Conservation (phyloP, 64 coral and sea anemone species). For the Actinia equina region DNA sequence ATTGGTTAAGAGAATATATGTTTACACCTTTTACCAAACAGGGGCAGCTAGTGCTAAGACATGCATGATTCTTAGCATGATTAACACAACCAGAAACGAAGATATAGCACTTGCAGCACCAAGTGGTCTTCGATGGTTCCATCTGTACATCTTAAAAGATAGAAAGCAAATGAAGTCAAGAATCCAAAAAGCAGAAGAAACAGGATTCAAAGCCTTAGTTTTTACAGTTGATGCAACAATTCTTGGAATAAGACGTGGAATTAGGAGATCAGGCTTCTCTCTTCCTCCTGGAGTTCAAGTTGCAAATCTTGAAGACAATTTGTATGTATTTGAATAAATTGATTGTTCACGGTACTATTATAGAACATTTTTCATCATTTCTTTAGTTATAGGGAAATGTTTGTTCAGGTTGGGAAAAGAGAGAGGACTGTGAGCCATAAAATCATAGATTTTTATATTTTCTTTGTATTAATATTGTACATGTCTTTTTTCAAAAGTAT, state of each 20-base stretch:
- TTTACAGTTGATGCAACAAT: constrained; percentile 22
- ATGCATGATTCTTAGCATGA: background rate
- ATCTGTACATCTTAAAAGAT: constrained; percentile 18
- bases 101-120: constrained; percentile 16
- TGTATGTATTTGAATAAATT: background rate
- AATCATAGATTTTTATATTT: too few relatives aligned
- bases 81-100: background rate
- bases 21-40: background rate
- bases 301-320: background rate
- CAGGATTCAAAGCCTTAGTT: constrained; percentile 27
- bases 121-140: constrained; percentile 25
- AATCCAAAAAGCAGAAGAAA: constrained; percentile 8
- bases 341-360: background rate
- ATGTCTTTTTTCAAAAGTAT: too few relatives aligned
- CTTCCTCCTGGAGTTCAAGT: background rate
- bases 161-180: background rate
- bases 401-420: too few relatives aligned
- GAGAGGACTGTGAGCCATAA: too few relatives aligned
- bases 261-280: constrained; percentile 7
- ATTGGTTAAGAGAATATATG: too few relatives aligned
- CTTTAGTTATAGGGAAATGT: too few relatives aligned
- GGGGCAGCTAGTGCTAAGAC: background rate
- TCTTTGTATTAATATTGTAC: too few relatives aligned
- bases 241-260: background rate
- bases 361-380: too few relatives aligned